phyloP scores from a whole-genome alignment of 2,797 vertebrate species.

The Pipistrellus kuhlii region DNA sequence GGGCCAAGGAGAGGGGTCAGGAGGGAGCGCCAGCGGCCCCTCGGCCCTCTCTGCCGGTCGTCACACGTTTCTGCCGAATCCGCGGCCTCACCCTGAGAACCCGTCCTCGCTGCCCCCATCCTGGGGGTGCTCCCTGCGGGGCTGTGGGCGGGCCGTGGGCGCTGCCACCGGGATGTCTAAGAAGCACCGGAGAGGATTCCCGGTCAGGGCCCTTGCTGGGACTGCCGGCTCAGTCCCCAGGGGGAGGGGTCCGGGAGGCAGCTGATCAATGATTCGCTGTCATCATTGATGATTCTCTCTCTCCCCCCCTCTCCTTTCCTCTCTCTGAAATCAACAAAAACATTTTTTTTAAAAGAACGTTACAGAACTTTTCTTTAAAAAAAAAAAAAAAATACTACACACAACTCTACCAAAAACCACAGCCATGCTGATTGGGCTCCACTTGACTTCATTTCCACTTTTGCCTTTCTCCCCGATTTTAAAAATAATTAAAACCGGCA shows the following conservation, averaged over 20 bases:
- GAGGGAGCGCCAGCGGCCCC: background rate
- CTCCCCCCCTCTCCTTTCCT: no score
- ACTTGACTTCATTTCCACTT: background rate
- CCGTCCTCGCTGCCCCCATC: background rate
- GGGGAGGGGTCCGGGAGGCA: no score
- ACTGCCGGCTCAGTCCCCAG: no score
- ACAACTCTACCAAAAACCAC: background rate
- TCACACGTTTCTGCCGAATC: background rate
- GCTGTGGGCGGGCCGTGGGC: background rate
- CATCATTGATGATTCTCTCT: no score
- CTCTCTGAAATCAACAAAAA: no score
- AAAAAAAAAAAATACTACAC: no score
- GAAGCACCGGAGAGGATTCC: background rate
- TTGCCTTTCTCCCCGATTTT: rapidly evolving
- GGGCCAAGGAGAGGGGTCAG: background rate
- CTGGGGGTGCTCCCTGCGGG: background rate
- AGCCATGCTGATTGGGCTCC: background rate
- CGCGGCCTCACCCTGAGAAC: background rate
- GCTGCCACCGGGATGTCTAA: background rate
- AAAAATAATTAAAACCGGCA: background rate
- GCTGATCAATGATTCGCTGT: no score
- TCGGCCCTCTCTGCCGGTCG: background rate
- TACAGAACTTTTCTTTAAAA: background rate
- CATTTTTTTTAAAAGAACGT: no score
- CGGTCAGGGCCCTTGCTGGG: no score